Evolutionary conservation across 2,797 vertebrate species (phyloP), one percentile per base, ranked within the genome.

Genomic region (Poecilia gillii): DNA sequence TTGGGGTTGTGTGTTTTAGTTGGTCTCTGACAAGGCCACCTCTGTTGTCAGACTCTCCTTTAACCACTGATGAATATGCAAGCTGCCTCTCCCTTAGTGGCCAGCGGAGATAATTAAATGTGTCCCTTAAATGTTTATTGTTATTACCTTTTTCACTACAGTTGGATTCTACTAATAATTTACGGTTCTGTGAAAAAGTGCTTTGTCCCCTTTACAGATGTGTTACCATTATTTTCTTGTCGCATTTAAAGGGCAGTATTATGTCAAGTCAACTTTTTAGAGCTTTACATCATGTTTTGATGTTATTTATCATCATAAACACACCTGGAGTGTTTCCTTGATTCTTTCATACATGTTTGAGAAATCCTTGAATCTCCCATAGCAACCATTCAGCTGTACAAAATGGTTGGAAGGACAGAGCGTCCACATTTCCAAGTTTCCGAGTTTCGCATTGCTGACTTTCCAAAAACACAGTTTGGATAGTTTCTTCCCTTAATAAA

Each of bases 41-140:
- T 92, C 86, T 95, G 91, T 94, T 88, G 87, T 84, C 86, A 87
- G 82, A 84, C 81, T 87, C 79, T 79, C 86, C 72, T 79, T 85
- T 59, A 86, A 77, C 75, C 74, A 74, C 41, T 87, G 73, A 92
- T 86, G 83, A 88, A 89, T 91, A 92, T 91, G 77, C 87, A 91
- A 75, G 83, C 81, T 2, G 82, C 62, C 82, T 41, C 71, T n/a
- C 53, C n/a, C 71, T 81, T 78, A 80, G 86, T 80, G 81, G 73
- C 88, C 80, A 53, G 59, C 62, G 70, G 77, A 91, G 76, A 77
- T 82, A 86, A 90, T 87, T 81, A 84, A 84, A 87, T 43, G 9
- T 14, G 20, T 72, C 74, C 59, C 72, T 84, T 90, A 71, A 91
- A 87, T 92, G 88, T 92, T 88, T 46, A 90, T 39, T 23, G 49